phyloP scores from a whole-genome alignment of 2,113 vertebrate species.

The Varanus salvator region DNA sequence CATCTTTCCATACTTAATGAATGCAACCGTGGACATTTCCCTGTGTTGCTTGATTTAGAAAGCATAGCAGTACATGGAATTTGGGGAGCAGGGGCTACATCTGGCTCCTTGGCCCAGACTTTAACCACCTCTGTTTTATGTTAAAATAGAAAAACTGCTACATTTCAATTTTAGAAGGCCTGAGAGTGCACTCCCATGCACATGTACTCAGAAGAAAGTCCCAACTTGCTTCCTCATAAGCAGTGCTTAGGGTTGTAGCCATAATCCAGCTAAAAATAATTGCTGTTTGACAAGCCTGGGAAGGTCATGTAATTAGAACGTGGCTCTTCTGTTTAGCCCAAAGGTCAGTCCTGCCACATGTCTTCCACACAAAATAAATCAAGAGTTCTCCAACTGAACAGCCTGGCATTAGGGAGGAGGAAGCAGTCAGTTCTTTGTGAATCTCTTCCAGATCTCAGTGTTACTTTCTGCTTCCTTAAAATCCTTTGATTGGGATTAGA shows the following conservation, averaged over 20 bases:
- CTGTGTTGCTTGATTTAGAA: not conserved
- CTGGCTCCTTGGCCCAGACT: not conserved
- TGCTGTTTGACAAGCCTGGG: not conserved
- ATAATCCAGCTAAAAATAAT: slow-evolving; percentile 22
- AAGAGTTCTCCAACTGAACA: slow-evolving; percentile 1
- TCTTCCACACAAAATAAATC: slow-evolving; percentile 29
- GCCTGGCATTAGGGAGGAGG: not conserved
- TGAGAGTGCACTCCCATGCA: too few species aligned
- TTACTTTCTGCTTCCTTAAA: slow-evolving; percentile 13
- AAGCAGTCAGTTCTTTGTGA: not conserved
- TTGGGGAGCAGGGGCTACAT: not conserved
- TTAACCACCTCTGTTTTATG: not conserved
- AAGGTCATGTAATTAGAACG: slow-evolving; percentile 13
- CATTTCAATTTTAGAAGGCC: not conserved
- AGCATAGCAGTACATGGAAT: not conserved
- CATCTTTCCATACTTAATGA: not conserved
- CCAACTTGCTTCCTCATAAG: too few species aligned
- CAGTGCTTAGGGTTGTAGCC: too few species aligned
- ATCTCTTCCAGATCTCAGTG: not conserved
- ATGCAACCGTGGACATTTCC: not conserved
- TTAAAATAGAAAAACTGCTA: not conserved
- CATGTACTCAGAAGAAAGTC: too few species aligned
- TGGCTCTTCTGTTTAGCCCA: not conserved
- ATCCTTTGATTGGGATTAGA: not conserved
- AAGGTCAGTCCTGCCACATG: slow-evolving; percentile 35